Evolutionary conservation across 2,888 invertebrate species (phyloP), one percentile per base, ranked within the genome.

Genomic region (Stenolophus ochropezus): DNA sequence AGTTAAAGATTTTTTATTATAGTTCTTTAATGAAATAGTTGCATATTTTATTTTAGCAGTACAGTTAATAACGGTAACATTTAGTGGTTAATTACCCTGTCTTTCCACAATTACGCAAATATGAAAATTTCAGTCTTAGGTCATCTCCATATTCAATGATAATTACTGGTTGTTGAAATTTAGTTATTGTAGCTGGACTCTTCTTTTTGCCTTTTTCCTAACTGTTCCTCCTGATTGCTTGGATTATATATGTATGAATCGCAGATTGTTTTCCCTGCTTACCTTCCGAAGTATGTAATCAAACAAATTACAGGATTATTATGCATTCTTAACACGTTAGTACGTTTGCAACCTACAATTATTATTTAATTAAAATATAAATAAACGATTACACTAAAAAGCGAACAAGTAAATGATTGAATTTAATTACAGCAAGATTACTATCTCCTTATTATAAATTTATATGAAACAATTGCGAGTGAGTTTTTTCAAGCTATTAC

Each of bases 301-400:
- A 33, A 27, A 69, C 27, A 69, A 69, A 69, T 33, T 69, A 69
- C 65, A 69, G 33, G 18, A 69, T 69, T 69, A 69, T 69, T 69
- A 69, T 69, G 14, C 65, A 69, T 69, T 69, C 65, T 69, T 69
- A 69, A 69, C 65, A 69, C 65, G 65, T 69, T 69, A 69, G 65
- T 69, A 69, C 4, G 65, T 69, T 69, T 69, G 4, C 65, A 69
- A 69, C 65, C 65, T 69, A 69, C 33, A 69, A 69, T 69, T 69
- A 69, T 69, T 33, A 69, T 69, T 69, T 69, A 69, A 69, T 69
- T 69, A 69, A 69, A 69, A 69, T 69, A 69, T 69, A 69, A 69
- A 69, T 69, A 69, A 69, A 69, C 65, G 65, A 69, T 69, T 33
- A 69, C 65, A 27, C 16, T 23, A 69, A 69, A 69, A 69, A 69